These are phyloP conservation scores for Anthophora plumipes DNA, from an alignment of 2,888 invertebrate genomes.

Conservation along the genomic window DNA sequence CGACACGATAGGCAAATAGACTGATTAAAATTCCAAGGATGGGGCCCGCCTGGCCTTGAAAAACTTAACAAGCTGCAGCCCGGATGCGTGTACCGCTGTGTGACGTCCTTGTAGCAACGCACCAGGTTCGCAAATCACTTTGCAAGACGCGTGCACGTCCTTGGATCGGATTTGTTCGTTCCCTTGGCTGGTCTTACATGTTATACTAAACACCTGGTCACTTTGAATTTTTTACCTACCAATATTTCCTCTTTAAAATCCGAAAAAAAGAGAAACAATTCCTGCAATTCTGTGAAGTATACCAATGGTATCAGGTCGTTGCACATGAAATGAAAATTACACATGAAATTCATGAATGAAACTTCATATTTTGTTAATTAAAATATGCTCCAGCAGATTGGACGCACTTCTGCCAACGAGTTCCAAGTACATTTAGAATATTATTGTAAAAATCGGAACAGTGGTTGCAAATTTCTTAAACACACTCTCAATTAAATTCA, in stretches of 20 bases:
- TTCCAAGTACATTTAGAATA: too few species aligned
- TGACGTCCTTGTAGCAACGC: constrained; percentile 41
- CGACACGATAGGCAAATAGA: constrained; percentile 40
- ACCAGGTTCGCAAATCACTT: constrained; percentile 48
- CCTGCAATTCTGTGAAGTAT: too few species aligned
- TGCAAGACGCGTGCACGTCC: constrained; percentile 46
- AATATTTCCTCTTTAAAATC: background rate
- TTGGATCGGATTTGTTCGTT: constrained; percentile 5
- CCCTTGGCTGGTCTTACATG: constrained; percentile 8
- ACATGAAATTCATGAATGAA: too few species aligned
- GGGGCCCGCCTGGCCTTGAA: constrained; percentile 51
- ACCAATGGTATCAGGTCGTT: too few species aligned
- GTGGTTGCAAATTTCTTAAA: too few species aligned
- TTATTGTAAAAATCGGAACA: too few species aligned
- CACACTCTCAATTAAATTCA: too few species aligned
- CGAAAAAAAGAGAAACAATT: background rate
- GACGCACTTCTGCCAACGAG: too few species aligned
- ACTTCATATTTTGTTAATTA: too few species aligned
- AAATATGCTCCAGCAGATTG: too few species aligned
- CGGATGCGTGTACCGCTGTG: constrained; percentile 53
- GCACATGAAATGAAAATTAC: too few species aligned
- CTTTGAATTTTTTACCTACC: background rate
- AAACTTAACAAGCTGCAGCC: constrained; percentile 62
- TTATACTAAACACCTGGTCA: constrained; percentile 19
- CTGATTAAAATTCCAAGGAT: constrained; percentile 62